Conservation (phyloP, 2,888 invertebrate genomes). For the Rhagonycha lutea region DNA sequence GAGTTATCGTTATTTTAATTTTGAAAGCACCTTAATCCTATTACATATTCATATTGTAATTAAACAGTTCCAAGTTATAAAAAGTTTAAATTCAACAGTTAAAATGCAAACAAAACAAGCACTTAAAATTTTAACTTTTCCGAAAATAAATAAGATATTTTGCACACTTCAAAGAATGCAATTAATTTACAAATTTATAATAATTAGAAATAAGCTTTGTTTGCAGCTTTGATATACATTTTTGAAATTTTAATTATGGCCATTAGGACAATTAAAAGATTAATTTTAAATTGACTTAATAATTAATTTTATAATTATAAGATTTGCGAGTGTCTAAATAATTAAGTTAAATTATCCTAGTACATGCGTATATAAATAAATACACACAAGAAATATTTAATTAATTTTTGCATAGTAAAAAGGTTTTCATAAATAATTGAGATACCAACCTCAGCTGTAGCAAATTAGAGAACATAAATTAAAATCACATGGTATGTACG, state of each 20-base stretch:
- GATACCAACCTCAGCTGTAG: slow-evolving; percentile 12
- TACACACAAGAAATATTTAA: background rate
- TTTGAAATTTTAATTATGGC: background rate
- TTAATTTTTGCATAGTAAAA: background rate
- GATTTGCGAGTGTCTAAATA: background rate
- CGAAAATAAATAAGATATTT: background rate
- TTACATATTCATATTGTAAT: slow-evolving; percentile 10
- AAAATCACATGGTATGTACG: slow-evolving; percentile 8
- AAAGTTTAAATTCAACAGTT: background rate
- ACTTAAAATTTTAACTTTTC: background rate
- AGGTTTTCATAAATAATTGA: background rate
- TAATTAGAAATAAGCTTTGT: background rate
- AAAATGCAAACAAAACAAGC: background rate
- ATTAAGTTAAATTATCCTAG: background rate
- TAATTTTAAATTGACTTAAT: background rate
- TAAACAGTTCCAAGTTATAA: background rate
- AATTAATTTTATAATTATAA: background rate
- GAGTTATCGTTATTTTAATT: background rate
- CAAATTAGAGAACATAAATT: slow-evolving; percentile 10
- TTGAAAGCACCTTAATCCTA: slow-evolving; percentile 5
- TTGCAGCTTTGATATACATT: background rate
- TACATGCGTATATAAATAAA: background rate
- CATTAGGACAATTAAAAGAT: background rate
- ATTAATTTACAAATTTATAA: background rate
- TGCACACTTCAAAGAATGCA: background rate